Evolutionary conservation across 2,113 vertebrate genomes (phyloP).

Genomic region (Uropsilus gracilis): DNA sequence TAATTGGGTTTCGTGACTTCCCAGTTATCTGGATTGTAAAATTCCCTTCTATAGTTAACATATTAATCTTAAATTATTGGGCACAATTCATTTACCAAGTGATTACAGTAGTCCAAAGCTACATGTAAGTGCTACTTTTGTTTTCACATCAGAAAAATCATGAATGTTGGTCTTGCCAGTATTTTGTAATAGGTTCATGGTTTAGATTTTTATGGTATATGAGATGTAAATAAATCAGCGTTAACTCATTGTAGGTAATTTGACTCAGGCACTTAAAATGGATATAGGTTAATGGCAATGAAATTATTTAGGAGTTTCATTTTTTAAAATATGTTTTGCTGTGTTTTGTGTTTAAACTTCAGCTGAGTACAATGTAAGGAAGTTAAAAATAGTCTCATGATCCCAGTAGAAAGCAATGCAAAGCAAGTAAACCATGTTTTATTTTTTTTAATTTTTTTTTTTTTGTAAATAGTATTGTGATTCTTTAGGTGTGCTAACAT

Average conservation of each 20-base stretch:
- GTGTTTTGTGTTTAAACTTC: constrained; percentile 77
- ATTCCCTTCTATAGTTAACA: constrained; percentile 41
- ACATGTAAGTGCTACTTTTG: constrained; percentile 39
- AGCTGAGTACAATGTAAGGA: constrained; percentile 76
- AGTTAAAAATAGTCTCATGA: constrained; percentile 75
- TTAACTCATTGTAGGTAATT: constrained; percentile 67
- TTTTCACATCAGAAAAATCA: constrained; percentile 44
- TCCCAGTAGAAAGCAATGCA: constrained; percentile 70
- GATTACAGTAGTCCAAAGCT: constrained; percentile 6
- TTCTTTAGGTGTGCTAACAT: constrained; percentile 81
- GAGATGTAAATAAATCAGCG: constrained; percentile 69
- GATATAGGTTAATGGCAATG: constrained; percentile 59
- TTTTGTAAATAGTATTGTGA: constrained; percentile 85
- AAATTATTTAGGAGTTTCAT: constrained; percentile 56
- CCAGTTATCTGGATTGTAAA: constrained; percentile 32
- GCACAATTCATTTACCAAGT: constrained; percentile 22
- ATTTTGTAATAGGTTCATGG: constrained; percentile 28
- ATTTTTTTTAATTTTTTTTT: constrained; percentile 77
- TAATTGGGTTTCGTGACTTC: constrained; percentile 59
- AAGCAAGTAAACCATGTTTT: constrained; percentile 80
- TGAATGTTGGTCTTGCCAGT: constrained; percentile 55
- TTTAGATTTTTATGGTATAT: constrained; percentile 37
- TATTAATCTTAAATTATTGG: not conserved
- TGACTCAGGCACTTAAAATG: constrained; percentile 45
- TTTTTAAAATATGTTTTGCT: constrained; percentile 47